Conservation (phyloP, 2,113 vertebrate genomes). For the Myrmecophaga tridactyla region DNA sequence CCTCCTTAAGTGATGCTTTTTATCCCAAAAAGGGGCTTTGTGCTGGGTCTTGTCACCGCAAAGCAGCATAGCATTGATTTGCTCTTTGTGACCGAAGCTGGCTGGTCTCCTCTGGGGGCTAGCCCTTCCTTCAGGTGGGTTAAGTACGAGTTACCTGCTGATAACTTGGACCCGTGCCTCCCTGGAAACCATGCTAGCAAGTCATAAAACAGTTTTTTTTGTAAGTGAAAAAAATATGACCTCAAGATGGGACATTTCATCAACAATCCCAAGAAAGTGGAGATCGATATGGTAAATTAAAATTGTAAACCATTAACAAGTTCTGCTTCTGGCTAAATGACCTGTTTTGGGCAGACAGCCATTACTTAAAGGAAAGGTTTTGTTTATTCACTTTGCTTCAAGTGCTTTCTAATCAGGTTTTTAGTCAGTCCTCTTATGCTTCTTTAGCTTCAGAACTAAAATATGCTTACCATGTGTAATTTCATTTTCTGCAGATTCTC, state of each 20-base stretch:
- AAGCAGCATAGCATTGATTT: background rate
- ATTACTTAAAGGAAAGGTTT: background rate
- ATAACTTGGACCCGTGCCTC: background rate
- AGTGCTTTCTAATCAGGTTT: background rate
- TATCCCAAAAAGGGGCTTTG: background rate
- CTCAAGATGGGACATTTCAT: background rate
- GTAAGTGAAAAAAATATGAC: background rate
- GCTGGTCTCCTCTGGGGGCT: background rate
- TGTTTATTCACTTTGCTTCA: background rate
- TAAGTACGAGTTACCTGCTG: background rate
- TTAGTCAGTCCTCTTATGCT: background rate
- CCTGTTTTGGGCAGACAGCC: background rate
- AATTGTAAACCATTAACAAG: background rate
- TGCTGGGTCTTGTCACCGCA: background rate
- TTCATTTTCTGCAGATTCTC: background rate
- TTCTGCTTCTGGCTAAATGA: background rate
- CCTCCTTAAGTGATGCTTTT: background rate
- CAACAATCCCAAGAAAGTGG: background rate
- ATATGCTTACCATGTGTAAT: conserved; percentile 6
- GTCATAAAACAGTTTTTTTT: background rate
- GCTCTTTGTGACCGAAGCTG: background rate
- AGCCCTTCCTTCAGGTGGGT: background rate
- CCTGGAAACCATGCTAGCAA: background rate
- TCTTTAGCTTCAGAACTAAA: conserved; percentile 22
- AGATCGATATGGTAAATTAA: conserved; percentile 22